These are phyloP conservation scores for Formica aserva DNA, from an alignment of 2,888 invertebrate species.

Conservation along the genomic window DNA sequence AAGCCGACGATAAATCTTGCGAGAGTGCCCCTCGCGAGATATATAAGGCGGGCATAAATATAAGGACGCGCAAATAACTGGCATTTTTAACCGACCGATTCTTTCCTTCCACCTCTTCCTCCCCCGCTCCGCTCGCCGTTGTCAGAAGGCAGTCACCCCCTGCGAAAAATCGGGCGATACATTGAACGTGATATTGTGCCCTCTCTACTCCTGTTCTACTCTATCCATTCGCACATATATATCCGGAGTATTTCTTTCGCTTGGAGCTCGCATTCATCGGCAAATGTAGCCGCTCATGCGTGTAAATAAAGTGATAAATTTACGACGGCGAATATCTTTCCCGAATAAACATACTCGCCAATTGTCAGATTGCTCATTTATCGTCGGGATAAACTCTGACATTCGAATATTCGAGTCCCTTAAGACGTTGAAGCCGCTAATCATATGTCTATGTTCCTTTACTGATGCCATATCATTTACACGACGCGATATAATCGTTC, in stretches of 20 bases:
- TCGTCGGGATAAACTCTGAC: conserved; percentile 1
- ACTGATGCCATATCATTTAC: not conserved
- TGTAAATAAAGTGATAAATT: conserved; percentile 68
- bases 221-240: conserved; percentile 29
- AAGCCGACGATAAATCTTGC: conserved; percentile 36
- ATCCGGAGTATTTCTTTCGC: conserved; percentile 33
- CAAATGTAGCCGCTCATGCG: conserved; percentile 50
- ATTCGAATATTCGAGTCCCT: not conserved
- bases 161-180: conserved; percentile 30
- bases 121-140: not conserved
- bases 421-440: not conserved
- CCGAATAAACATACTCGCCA: conserved; percentile 60
- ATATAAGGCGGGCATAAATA: conserved; percentile 38
- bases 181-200: not conserved
- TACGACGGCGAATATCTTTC: conserved; percentile 60
- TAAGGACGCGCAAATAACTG: conserved; percentile 42
- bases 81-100: conserved; percentile 37
- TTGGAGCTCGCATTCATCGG: conserved; percentile 24
- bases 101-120: no score
- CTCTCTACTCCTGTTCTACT: not conserved
- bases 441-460: not conserved
- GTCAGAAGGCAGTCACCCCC: not conserved
- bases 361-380: conserved; percentile 43
- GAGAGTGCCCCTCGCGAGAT: not conserved
- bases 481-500: not conserved